A percentile compares a stretch with the other conserved stretches of the same genome.
Evolutionary conservation across 2,888 invertebrate genomes (phyloP).

Genomic region (Chymomyza fuscimana): DNA sequence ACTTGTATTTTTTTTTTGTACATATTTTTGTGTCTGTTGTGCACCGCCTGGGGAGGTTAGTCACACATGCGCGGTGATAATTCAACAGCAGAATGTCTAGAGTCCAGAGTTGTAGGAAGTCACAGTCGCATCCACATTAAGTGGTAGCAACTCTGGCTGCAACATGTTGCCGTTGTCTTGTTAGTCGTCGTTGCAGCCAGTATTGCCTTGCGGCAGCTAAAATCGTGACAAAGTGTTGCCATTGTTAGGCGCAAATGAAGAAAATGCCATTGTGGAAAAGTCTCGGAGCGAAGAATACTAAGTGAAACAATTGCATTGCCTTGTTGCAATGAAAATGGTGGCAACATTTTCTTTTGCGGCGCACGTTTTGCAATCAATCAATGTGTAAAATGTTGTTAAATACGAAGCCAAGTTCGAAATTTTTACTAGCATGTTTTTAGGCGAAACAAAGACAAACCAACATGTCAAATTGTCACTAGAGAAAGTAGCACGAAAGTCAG

Average conservation of each 20-base stretch:
- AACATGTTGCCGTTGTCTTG: slow-evolving; percentile 67
- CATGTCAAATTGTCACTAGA: slow-evolving; percentile 55
- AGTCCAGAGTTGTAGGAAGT: background rate
- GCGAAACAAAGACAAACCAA: slow-evolving; percentile 33
- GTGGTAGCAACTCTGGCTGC: slow-evolving; percentile 63
- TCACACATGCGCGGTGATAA: slow-evolving; percentile 73
- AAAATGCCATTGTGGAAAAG: slow-evolving; percentile 69
- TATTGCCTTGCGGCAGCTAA: slow-evolving; percentile 22
- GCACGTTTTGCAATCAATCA: slow-evolving; percentile 76
- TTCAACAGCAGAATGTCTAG: slow-evolving; percentile 41
- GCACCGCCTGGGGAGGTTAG: slow-evolving; percentile 72
- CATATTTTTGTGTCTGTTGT: slow-evolving; percentile 64
- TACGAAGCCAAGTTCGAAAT: slow-evolving; percentile 45
- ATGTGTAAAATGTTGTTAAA: slow-evolving; percentile 39
- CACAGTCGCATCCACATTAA: slow-evolving; percentile 57
- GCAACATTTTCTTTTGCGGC: slow-evolving; percentile 40
- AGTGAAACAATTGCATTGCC: slow-evolving; percentile 65
- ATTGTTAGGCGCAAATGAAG: slow-evolving; percentile 76
- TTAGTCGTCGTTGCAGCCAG: slow-evolving; percentile 10
- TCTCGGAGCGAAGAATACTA: slow-evolving; percentile 16
- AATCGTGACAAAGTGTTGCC: slow-evolving; percentile 46
- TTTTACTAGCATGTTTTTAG: slow-evolving; percentile 49
- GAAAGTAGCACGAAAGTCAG: slow-evolving; percentile 28
- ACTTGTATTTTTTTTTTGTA: slow-evolving; percentile 5
- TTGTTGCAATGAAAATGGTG: slow-evolving; percentile 59